Conservation (phyloP, 2,797 vertebrate genomes). For the Orientallactaga sibirica region DNA sequence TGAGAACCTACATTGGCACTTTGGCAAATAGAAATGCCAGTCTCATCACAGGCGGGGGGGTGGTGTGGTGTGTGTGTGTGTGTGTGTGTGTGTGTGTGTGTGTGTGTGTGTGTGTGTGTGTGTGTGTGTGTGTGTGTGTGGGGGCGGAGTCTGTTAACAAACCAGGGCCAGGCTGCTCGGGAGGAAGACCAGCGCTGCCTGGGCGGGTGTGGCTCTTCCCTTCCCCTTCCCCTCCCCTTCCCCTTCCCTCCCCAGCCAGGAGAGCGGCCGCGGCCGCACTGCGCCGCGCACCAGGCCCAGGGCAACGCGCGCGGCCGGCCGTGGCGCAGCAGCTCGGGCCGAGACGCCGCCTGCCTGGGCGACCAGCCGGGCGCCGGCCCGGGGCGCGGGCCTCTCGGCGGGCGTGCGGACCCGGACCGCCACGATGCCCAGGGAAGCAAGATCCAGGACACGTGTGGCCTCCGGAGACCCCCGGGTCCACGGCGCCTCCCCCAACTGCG, state of each 20-base stretch:
- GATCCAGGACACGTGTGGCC: conserved; percentile 6
- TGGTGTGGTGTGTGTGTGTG: neutral
- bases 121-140: too few relatives aligned
- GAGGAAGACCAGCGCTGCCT: neutral
- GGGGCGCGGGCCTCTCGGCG: neutral
- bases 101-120: neutral
- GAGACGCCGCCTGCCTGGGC: neutral
- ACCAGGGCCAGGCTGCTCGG: neutral
- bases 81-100: neutral
- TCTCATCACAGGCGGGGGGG: neutral
- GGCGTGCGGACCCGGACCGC: neutral
- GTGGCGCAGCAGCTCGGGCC: too few relatives aligned
- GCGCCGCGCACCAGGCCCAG: too few relatives aligned
- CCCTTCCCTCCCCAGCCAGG: too few relatives aligned
- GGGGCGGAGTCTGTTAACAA: neutral
- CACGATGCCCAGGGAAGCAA: neutral
- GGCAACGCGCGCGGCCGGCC: too few relatives aligned
- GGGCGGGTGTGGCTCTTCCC: too few relatives aligned
- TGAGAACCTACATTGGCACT: neutral
- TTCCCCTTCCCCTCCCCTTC: too few relatives aligned
- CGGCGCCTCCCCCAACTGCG: conserved; percentile 74
- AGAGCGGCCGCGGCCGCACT: too few relatives aligned
- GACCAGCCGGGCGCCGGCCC: neutral
- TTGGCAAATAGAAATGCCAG: neutral
- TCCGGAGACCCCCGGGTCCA: neutral